Evolutionary conservation across 2,113 vertebrate genomes (phyloP).

Genomic region (Entelurus aequoreus): DNA sequence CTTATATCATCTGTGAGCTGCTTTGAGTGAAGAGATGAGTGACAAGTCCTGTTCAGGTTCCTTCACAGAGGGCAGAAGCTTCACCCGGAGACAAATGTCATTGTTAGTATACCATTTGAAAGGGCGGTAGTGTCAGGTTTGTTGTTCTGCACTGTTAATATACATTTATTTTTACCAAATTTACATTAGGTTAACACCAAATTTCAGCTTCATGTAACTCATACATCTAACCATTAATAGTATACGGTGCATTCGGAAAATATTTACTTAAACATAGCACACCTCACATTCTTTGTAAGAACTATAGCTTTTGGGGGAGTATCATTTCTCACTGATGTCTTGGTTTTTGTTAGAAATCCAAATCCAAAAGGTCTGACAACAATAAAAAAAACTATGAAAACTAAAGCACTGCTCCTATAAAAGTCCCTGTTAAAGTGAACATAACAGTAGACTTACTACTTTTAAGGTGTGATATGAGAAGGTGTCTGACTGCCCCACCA

Average conservation of each 20-base stretch:
- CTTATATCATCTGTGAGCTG: slow-evolving; percentile 56
- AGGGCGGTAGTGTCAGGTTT: neutral
- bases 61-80: slow-evolving; percentile 17
- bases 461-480: slow-evolving; percentile 13
- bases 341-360: too few relatives aligned
- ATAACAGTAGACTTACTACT: neutral
- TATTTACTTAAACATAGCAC: neutral
- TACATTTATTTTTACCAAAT: neutral
- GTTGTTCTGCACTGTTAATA: neutral
- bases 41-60: slow-evolving; percentile 47
- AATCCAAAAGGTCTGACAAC: too few relatives aligned
- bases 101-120: neutral
- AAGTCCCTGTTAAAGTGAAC: too few relatives aligned
- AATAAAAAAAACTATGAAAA: too few relatives aligned
- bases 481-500: slow-evolving; percentile 28
- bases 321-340: too few relatives aligned
- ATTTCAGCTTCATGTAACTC: too few relatives aligned
- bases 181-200: too few relatives aligned
- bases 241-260: neutral
- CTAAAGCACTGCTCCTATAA: too few relatives aligned
- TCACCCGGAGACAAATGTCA: slow-evolving; percentile 17
- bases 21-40: slow-evolving; percentile 57
- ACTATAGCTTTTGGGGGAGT: too few relatives aligned
- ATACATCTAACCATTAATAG: too few relatives aligned
- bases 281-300: too few relatives aligned